Conservation (phyloP, 2,797 vertebrate genomes). For the Glossophaga mutica region DNA sequence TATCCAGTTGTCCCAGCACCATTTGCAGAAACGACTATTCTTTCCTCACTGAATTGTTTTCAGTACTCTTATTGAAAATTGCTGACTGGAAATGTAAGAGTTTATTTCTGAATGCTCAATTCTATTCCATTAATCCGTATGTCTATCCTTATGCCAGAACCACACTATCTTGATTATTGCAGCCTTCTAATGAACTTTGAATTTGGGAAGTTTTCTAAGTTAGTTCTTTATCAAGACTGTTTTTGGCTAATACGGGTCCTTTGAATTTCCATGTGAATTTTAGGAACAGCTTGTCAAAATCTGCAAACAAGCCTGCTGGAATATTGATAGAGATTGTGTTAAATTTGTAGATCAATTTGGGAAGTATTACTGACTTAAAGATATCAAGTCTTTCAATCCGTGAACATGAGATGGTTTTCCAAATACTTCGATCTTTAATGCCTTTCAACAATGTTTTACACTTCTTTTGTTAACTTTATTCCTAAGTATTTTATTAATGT, state of each 20-base stretch:
- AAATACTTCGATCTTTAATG: neutral
- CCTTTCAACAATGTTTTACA: neutral
- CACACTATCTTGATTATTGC: neutral
- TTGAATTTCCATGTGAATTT: neutral
- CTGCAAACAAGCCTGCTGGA: neutral
- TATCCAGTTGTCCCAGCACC: neutral
- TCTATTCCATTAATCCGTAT: neutral
- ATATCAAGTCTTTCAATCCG: neutral
- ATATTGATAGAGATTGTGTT: neutral
- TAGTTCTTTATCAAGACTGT: neutral
- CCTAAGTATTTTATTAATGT: neutral
- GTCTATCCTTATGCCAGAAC: neutral
- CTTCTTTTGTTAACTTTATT: neutral
- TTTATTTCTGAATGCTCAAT: neutral
- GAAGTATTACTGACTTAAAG: neutral
- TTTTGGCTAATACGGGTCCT: neutral
- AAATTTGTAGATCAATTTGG: neutral
- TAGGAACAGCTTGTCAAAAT: neutral
- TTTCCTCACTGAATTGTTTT: neutral
- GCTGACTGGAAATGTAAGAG: neutral
- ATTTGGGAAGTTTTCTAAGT: neutral
- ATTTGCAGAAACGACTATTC: neutral
- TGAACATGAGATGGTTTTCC: neutral
- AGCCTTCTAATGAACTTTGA: neutral
- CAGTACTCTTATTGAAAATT: neutral